Percentiles rank a stretch among this genome's conserved stretches.
phyloP scores from a whole-genome alignment of 2,888 invertebrate genomes.

The Temnothorax unifasciatus region DNA sequence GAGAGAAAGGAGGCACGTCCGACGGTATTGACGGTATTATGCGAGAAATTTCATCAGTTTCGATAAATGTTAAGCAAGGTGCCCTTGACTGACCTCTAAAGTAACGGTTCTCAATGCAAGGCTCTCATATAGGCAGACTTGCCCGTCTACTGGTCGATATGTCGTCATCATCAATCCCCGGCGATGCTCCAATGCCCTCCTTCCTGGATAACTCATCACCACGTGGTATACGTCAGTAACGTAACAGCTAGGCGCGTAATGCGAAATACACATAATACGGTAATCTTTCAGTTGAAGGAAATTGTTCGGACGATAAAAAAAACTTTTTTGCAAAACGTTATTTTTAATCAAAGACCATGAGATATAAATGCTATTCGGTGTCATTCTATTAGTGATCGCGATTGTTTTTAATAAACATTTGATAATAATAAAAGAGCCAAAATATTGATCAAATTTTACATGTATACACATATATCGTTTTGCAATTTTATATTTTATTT shows the following conservation, averaged over 20 bases:
- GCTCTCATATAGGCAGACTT: conserved; percentile 41
- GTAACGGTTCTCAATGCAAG: conserved; percentile 75
- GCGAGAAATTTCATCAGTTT: conserved; percentile 57
- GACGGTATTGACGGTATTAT: conserved; percentile 1
- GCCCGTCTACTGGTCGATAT: conserved; percentile 74
- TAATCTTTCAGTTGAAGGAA: background rate
- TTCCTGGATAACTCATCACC: conserved; percentile 59
- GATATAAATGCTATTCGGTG: background rate
- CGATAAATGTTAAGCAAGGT: conserved; percentile 80
- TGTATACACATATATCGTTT: background rate
- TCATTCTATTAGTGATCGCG: background rate
- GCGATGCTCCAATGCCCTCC: conserved; percentile 42
- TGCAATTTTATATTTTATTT: background rate
- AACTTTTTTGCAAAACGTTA: background rate
- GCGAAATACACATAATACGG: background rate
- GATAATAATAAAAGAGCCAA: background rate
- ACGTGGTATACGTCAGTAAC: conserved; percentile 56
- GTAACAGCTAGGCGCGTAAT: conserved; percentile 20
- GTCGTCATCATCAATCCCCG: conserved; percentile 74
- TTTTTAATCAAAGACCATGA: background rate
- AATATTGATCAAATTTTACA: conserved; percentile 16
- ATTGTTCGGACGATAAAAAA: background rate
- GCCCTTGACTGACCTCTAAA: conserved; percentile 82
- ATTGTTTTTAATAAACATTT: background rate
- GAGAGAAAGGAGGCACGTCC: conserved; percentile 13